Percentiles rank a stretch among this genome's conserved stretches.
Evolutionary conservation across 2,888 invertebrate species (phyloP).

Genomic region (Chrysotoxum bicinctum): DNA sequence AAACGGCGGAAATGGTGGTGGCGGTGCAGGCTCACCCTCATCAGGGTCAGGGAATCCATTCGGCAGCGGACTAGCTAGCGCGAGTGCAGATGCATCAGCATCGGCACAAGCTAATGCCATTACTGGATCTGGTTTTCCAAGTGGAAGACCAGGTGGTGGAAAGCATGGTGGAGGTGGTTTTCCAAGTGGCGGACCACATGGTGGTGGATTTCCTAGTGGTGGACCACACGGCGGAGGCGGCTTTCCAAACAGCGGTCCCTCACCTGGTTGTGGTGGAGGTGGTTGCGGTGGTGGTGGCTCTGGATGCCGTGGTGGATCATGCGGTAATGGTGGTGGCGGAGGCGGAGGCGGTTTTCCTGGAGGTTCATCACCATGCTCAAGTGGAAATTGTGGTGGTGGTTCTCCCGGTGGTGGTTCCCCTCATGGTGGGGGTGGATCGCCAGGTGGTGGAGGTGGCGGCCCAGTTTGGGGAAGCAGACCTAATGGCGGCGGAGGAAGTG

Average conservation of each 20-base stretch:
- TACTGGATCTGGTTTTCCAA: slow-evolving; percentile 13
- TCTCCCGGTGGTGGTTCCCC: slow-evolving; percentile 76
- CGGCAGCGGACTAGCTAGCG: slow-evolving; percentile 23
- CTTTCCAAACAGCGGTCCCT: slow-evolving; percentile 39
- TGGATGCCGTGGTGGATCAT: slow-evolving; percentile 28
- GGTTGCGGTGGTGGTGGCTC: slow-evolving; percentile 43
- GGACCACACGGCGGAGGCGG: too few species aligned
- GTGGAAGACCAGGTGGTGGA: slow-evolving; percentile 41
- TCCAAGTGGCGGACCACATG: slow-evolving; percentile 49
- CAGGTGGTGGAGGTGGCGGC: slow-evolving; percentile 31
- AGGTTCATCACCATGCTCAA: background rate
- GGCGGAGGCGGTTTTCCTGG: slow-evolving; percentile 25
- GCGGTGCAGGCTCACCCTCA: background rate
- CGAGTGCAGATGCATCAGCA: slow-evolving; percentile 8
- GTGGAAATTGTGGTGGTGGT: slow-evolving; percentile 50
- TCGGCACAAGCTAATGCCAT: slow-evolving; percentile 26
- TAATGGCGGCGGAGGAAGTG: slow-evolving; percentile 34
- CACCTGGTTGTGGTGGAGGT: slow-evolving; percentile 46
- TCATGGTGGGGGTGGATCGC: slow-evolving; percentile 29
- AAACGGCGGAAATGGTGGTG: background rate
- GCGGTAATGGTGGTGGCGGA: slow-evolving; percentile 8
- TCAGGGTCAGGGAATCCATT: background rate
- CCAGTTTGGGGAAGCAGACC: slow-evolving; percentile 10
- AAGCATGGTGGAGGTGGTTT: slow-evolving; percentile 51
- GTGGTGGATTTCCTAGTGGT: slow-evolving; percentile 40